Base-by-base conservation (phyloP, 2,113 vertebrate genomes). In the Clupea harengus region DNA sequence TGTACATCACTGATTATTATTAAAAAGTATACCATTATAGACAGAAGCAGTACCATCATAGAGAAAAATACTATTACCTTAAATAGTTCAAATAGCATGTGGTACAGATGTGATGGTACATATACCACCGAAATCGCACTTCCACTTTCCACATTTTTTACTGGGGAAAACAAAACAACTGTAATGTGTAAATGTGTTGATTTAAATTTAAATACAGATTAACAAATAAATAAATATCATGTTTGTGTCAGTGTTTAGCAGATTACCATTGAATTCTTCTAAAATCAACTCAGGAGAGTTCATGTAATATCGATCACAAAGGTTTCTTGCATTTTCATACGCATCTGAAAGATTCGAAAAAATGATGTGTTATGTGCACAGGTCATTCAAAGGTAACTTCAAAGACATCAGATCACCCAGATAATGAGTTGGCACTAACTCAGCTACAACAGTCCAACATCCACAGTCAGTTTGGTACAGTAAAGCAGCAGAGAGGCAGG, bases 51-150 rank as follows among this genome's bases (percentile, higher is more conserved):
- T 39, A 39, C 39, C 11, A 6, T 46, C 39, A 39, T 39, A 39
- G 39, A 39, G 39, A 39, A 39, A 39, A 1, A 39, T 39, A 39
- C 39, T 39, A 85, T 91, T 93, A 99, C 98, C 97, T 99, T 99
- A 92, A 99, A 99, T 89, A 99, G 97, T 92, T 99, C 98, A 91
- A 99, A 99, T 91, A 99, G 95, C 98, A 99, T 99, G 91, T 99
- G 98, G 93, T 99, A 99, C 88, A 99, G 94, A 93, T 99, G 98
- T 22, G 98, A 99, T 44, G 98, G 98, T 82, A 99, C 98, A 57
- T 99, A 99, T 47, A 99, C 98, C 94, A 99, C 95, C 81, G 96
- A 95, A 92, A 97, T 93, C 85, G 97, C 96, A 25, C 96, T 96
- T 84, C 91, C 96, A 86, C 94, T 90, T 85, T 96, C 96, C 39